phyloP scores from a whole-genome alignment of 2,888 invertebrate genomes.

The Leptinotarsa haldemani region DNA sequence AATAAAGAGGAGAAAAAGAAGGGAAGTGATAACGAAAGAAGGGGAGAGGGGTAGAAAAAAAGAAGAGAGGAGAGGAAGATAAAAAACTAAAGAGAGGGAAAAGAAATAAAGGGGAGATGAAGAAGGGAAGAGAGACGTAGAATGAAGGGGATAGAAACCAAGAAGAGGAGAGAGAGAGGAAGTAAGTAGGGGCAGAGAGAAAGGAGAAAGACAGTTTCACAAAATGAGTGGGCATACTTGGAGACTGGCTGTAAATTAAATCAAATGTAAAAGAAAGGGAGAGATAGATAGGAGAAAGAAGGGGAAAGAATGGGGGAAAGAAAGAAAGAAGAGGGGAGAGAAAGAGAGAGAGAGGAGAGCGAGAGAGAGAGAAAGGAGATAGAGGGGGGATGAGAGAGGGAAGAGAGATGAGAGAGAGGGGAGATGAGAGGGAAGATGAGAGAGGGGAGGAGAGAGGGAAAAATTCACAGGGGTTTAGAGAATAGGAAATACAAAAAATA shows the following conservation, averaged over 20 bases:
- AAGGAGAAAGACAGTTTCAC: neutral
- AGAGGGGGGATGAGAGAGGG: neutral
- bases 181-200: neutral
- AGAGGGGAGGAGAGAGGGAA: neutral
- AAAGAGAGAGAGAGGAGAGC: no score
- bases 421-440: neutral
- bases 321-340: accelerated
- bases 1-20: no score
- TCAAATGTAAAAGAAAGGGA: neutral
- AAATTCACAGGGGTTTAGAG: neutral
- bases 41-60: no score
- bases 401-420: neutral
- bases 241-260: no score
- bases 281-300: neutral
- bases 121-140: neutral
- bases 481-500: neutral
- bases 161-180: neutral
- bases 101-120: neutral
- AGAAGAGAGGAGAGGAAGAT: slow-evolving; percentile 4
- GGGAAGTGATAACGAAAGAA: no score
- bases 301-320: neutral
- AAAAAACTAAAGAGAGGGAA: accelerated
- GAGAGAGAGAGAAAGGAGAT: accelerated
- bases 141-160: neutral
- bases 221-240: no score